Percentiles rank a stretch among this genome's conserved stretches.
Evolutionary conservation across 2,888 invertebrate genomes (phyloP).

Genomic region (Epirrita christyi): DNA sequence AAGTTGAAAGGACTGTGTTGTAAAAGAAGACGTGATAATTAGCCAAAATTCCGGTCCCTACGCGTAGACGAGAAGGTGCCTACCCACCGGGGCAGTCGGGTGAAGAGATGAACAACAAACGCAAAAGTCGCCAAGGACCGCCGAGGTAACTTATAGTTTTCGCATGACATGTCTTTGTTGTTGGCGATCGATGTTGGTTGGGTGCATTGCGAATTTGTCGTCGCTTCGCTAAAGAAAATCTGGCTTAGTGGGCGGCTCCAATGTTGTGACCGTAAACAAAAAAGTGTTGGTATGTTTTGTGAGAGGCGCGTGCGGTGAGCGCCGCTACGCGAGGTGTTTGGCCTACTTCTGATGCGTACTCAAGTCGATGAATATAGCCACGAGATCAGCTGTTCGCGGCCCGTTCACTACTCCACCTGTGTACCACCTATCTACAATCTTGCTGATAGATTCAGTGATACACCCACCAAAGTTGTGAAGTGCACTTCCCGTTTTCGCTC

Average conservation of each 20-base stretch:
- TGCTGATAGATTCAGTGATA: constrained; percentile 53
- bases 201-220: constrained; percentile 63
- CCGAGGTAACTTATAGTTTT: constrained; percentile 85
- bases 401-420: constrained; percentile 47
- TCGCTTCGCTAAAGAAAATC: constrained; percentile 69
- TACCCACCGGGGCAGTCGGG: constrained; percentile 88
- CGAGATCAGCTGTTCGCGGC: constrained; percentile 78
- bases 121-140: constrained; percentile 92
- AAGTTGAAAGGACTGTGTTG: constrained; percentile 85
- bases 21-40: constrained; percentile 84
- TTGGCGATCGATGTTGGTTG: constrained; percentile 56
- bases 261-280: constrained; percentile 74
- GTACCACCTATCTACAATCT: constrained; percentile 39
- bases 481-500: constrained; percentile 28
- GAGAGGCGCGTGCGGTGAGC: constrained; percentile 62
- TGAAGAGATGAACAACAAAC: constrained; percentile 91
- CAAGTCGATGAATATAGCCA: constrained; percentile 80
- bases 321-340: constrained; percentile 74
- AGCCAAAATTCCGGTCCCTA: constrained; percentile 94
- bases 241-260: constrained; percentile 53
- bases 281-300: constrained; percentile 48
- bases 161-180: constrained; percentile 82
- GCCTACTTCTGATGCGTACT: constrained; percentile 79
- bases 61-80: constrained; percentile 92
- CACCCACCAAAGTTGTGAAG: constrained; percentile 20